phyloP scores from a whole-genome alignment of 2,113 vertebrate species.

The Manacus vitellinus region DNA sequence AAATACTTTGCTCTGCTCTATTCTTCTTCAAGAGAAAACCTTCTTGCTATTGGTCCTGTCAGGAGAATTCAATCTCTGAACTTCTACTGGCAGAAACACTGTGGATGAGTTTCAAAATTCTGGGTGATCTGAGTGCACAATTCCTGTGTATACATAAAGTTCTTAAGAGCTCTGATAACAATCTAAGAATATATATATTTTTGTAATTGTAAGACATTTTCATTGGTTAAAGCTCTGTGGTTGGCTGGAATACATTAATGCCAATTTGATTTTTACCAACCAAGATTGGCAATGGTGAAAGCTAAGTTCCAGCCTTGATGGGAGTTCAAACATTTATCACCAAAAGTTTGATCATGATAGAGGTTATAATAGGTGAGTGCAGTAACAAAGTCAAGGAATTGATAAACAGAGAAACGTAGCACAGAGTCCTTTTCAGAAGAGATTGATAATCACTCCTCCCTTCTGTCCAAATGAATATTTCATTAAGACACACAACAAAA shows the following conservation, averaged over 20 bases:
- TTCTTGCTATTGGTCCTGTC: not conserved
- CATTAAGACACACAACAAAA: not conserved
- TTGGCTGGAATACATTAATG: not conserved
- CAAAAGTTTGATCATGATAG: not conserved
- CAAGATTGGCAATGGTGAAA: not conserved
- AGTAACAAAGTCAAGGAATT: not conserved
- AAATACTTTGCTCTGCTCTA: not conserved
- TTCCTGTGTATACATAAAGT: not conserved
- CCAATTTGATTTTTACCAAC: not conserved
- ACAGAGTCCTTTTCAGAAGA: not conserved
- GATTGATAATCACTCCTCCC: not conserved
- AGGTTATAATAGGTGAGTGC: not conserved
- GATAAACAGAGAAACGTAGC: not conserved
- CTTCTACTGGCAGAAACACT: not conserved
- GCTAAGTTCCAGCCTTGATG: not conserved
- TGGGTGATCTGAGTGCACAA: not conserved
- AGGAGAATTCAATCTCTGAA: not conserved
- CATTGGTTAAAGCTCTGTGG: not conserved
- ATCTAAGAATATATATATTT: not conserved
- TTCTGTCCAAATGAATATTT: not conserved
- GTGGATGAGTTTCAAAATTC: not conserved
- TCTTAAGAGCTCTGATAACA: not conserved
- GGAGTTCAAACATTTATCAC: not conserved
- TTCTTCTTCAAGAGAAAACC: not conserved
- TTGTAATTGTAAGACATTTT: not conserved